These are phyloP conservation scores for Autographa gamma DNA, from an alignment of 2,888 invertebrate genomes.

Conservation along the genomic window DNA sequence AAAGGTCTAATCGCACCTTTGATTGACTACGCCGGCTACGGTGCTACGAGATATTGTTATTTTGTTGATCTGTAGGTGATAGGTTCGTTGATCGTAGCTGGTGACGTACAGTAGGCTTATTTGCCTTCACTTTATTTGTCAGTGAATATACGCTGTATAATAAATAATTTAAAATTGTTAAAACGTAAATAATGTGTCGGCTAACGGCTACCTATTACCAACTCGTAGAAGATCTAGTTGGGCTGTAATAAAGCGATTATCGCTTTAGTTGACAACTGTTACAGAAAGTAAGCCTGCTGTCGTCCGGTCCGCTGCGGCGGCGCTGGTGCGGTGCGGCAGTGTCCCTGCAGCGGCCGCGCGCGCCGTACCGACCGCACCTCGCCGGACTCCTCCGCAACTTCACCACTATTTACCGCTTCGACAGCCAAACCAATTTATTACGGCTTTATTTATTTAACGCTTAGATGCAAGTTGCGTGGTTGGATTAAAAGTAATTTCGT, in stretches of 20 bases:
- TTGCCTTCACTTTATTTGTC: no score
- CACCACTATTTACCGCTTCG: background rate
- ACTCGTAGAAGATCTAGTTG: no score
- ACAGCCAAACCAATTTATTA: background rate
- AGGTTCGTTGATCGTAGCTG: background rate
- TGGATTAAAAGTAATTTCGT: no score
- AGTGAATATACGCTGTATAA: no score
- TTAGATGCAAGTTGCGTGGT: no score
- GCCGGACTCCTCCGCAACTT: background rate
- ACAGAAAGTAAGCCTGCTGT: background rate
- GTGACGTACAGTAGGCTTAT: background rate
- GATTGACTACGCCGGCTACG: background rate
- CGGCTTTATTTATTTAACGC: background rate
- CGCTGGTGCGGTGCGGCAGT: background rate
- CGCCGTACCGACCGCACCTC: background rate
- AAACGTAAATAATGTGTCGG: no score
- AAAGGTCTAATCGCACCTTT: background rate
- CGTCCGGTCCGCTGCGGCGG: background rate
- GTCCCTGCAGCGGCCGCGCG: conserved; percentile 2
- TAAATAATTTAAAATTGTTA: no score
- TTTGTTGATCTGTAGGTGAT: background rate
- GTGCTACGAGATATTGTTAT: conserved; percentile 1
- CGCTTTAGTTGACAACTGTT: no score
- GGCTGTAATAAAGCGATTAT: no score
- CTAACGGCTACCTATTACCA: no score